Percentiles rank a stretch among this genome's conserved stretches.
phyloP scores from a whole-genome alignment of 1,140 invertebrate genomes.

The Bombus vancouverensis region DNA sequence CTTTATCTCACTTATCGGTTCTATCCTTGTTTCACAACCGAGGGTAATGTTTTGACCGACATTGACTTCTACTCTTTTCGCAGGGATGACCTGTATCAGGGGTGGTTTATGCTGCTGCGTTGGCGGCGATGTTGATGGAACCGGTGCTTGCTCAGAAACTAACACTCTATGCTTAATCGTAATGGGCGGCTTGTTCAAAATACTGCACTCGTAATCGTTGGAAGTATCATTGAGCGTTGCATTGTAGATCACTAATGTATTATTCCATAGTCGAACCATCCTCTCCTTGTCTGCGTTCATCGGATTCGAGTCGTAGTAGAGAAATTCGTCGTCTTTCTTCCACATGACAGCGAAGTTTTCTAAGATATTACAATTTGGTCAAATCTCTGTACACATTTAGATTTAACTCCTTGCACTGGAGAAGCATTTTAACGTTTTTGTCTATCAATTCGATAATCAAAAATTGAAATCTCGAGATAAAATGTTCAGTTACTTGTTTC shows the following conservation, averaged over 20 bases:
- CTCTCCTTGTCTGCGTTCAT: conserved; percentile 16
- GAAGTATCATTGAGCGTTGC: conserved; percentile 58
- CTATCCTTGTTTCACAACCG: conserved; percentile 54
- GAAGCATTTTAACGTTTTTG: not conserved
- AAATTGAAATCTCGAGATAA: no score
- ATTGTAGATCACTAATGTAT: conserved; percentile 66
- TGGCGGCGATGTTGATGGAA: not conserved
- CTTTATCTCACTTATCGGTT: conserved; percentile 58
- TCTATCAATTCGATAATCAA: no score
- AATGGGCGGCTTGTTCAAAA: conserved; percentile 22
- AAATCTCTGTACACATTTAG: not conserved
- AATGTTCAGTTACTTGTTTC: no score
- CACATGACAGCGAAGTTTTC: conserved; percentile 57
- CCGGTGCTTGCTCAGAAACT: not conserved
- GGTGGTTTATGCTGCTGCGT: conserved; percentile 33
- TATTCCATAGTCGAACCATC: conserved; percentile 42
- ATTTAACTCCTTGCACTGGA: not conserved
- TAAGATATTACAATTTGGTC: conserved; percentile 14
- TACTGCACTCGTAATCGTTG: conserved; percentile 65
- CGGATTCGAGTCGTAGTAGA: conserved; percentile 44
- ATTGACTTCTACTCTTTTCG: conserved; percentile 44
- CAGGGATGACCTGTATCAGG: conserved; percentile 61
- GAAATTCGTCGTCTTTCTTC: conserved; percentile 57
- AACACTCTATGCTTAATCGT: conserved; percentile 65
- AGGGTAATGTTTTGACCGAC: conserved; percentile 58